Conservation (phyloP, 1,140 invertebrate species). For the Cyclina sinensis region DNA sequence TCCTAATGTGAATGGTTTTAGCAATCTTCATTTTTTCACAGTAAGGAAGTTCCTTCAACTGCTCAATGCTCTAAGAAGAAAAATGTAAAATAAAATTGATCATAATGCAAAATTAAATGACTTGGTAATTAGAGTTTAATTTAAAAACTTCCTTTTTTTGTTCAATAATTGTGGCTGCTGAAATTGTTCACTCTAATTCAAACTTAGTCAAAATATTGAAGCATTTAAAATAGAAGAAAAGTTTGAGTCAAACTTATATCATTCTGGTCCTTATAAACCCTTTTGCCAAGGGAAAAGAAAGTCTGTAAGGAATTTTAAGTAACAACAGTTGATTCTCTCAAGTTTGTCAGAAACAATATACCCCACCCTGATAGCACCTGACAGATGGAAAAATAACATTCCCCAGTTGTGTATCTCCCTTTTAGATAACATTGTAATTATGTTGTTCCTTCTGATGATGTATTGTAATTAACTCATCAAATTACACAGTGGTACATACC, state of each 20-base stretch:
- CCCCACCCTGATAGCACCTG: constrained; percentile 46
- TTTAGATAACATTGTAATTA: not conserved
- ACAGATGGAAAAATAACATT: constrained; percentile 35
- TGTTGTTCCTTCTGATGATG: not conserved
- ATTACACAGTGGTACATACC: not conserved
- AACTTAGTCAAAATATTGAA: too few relatives aligned
- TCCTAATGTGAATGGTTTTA: too few relatives aligned
- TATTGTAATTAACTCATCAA: constrained; percentile 22
- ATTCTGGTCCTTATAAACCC: not conserved
- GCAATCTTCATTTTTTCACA: too few relatives aligned
- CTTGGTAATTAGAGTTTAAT: too few relatives aligned
- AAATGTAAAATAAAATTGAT: too few relatives aligned
- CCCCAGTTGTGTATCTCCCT: not conserved
- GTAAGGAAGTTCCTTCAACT: too few relatives aligned
- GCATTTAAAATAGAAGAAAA: too few relatives aligned
- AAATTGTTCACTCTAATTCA: too few relatives aligned
- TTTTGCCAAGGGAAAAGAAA: not conserved
- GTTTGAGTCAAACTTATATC: not conserved
- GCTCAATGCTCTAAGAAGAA: too few relatives aligned
- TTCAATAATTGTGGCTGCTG: too few relatives aligned
- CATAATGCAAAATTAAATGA: too few relatives aligned
- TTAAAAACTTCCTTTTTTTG: too few relatives aligned
- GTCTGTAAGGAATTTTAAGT: not conserved
- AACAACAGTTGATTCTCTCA: not conserved
- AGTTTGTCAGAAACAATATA: constrained; percentile 36